phyloP scores from a whole-genome alignment of 2,113 vertebrate genomes.

The Corapipo altera region DNA sequence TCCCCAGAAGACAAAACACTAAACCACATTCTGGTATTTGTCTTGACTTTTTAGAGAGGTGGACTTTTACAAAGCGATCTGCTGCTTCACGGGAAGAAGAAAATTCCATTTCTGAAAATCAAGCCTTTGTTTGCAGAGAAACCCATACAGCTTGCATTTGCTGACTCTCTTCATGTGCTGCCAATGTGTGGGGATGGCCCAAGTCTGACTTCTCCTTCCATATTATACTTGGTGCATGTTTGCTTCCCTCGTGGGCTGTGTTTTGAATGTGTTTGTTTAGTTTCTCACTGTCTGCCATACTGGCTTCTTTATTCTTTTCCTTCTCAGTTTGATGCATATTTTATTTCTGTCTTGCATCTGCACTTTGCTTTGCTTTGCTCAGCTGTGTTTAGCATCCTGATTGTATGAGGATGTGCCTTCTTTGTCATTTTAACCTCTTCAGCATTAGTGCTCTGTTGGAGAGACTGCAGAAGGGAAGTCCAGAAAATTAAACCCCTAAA shows the following conservation, averaged over 20 bases:
- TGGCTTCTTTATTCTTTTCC: slow-evolving; percentile 61
- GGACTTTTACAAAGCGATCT: neutral
- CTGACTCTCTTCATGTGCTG: neutral
- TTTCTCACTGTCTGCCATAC: slow-evolving; percentile 44
- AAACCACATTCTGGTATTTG: neutral
- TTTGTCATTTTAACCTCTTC: neutral
- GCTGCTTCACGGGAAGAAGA: neutral
- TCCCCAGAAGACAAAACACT: neutral
- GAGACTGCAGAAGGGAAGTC: neutral
- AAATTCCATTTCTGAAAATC: slow-evolving; percentile 19
- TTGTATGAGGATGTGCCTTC: neutral
- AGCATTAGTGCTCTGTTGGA: neutral
- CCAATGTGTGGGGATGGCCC: neutral
- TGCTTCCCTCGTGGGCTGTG: slow-evolving; percentile 24
- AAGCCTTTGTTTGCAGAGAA: neutral
- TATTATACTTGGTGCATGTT: neutral
- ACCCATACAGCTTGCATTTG: neutral
- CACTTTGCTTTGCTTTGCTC: slow-evolving; percentile 39
- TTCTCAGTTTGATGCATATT: slow-evolving; percentile 32
- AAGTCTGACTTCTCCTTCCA: slow-evolving; percentile 17
- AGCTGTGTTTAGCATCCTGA: slow-evolving; percentile 45
- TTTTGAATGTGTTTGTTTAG: slow-evolving; percentile 53
- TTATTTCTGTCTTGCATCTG: slow-evolving; percentile 51
- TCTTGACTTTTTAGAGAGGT: neutral
- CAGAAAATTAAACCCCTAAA: neutral